Evolutionary conservation across 2,888 invertebrate species (phyloP).

Genomic region (Cerastis rubricosa): DNA sequence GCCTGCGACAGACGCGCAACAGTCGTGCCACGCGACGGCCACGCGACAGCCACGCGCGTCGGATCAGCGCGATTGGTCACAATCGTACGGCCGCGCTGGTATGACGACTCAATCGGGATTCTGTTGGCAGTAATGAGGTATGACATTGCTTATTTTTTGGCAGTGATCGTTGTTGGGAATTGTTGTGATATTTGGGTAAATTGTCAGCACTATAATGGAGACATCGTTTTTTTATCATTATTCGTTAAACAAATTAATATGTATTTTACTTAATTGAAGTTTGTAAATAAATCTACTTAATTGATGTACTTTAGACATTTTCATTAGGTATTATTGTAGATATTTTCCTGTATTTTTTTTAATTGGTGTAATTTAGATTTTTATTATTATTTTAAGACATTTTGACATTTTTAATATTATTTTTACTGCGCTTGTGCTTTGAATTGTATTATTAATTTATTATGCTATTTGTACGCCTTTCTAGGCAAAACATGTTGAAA

Average conservation of each 20-base stretch:
- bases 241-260: neutral
- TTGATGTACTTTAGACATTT: no score
- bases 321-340: no score
- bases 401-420: no score
- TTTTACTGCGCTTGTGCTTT: no score
- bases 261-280: neutral
- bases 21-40: slow-evolving; percentile 62
- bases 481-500: no score
- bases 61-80: slow-evolving; percentile 79
- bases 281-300: no score
- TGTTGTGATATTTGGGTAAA: slow-evolving; percentile 28
- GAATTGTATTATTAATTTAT: no score
- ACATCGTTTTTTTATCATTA: neutral
- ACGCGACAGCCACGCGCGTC: slow-evolving; percentile 79
- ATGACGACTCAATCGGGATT: slow-evolving; percentile 83
- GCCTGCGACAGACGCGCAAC: slow-evolving; percentile 72
- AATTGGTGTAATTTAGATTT: no score
- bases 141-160: slow-evolving; percentile 83
- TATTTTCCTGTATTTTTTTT: no score
- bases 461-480: no score
- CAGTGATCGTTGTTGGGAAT: slow-evolving; percentile 35
- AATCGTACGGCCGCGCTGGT: slow-evolving; percentile 58
- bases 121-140: slow-evolving; percentile 82
- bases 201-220: neutral
- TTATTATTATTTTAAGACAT: no score